phyloP scores from a whole-genome alignment of 2,113 vertebrate genomes.

The Stigmatopora argus region DNA sequence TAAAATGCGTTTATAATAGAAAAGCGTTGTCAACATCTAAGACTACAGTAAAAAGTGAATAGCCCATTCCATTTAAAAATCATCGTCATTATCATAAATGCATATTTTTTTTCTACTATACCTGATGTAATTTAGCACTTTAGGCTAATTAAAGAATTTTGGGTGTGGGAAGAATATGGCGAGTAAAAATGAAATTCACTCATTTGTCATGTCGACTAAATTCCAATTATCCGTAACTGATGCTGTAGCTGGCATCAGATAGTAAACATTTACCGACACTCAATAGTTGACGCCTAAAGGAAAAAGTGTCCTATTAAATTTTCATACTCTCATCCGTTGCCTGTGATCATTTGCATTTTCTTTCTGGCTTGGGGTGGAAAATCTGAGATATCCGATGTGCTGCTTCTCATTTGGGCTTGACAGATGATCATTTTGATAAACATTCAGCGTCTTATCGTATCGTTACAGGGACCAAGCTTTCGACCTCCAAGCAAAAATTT shows the following conservation, averaged over 20 bases:
- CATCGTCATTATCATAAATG: too few species aligned
- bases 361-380: not conserved
- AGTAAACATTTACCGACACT: constrained; percentile 5
- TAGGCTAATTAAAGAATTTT: too few species aligned
- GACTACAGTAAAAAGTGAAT: too few species aligned
- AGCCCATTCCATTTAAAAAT: too few species aligned
- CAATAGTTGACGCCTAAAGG: constrained; percentile 8
- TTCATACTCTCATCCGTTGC: constrained; percentile 7
- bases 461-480: constrained; percentile 67
- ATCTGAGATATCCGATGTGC: constrained; percentile 18
- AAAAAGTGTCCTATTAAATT: constrained; percentile 6
- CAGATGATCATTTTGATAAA: constrained; percentile 37
- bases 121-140: too few species aligned
- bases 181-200: too few species aligned
- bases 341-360: constrained; percentile 25
- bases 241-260: constrained; percentile 5
- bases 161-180: too few species aligned
- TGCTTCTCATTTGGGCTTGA: not conserved
- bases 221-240: constrained; percentile 14
- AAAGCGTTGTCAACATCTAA: too few species aligned
- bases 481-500: constrained; percentile 23
- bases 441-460: constrained; percentile 41
- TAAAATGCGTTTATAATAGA: too few species aligned
- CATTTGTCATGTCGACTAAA: not conserved
- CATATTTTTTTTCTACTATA: too few species aligned